These are phyloP conservation scores for Porites divaricata DNA, from an alignment of 92 coral and sea anemone genomes.

Conservation along the genomic window DNA sequence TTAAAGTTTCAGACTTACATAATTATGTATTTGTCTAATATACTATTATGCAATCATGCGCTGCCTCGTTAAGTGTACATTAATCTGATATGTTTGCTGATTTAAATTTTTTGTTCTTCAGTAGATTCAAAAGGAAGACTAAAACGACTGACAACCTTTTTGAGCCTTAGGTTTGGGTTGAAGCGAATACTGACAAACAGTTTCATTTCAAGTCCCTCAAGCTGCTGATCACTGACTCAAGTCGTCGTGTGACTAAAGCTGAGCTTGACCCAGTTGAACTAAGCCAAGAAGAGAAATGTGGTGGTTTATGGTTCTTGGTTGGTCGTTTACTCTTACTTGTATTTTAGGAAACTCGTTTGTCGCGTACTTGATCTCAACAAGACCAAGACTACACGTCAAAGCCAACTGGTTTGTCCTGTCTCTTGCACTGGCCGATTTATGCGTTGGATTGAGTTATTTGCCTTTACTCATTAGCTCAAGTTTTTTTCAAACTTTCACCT, in stretches of 20 bases:
- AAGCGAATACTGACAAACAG: too few species aligned
- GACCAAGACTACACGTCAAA: slow-evolving; percentile 7
- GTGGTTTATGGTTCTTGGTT: slow-evolving; percentile 22
- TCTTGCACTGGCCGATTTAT: slow-evolving; percentile 36
- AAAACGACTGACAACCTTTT: too few species aligned
- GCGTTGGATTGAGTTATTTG: slow-evolving; percentile 26
- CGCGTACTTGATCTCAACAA: slow-evolving; percentile 11
- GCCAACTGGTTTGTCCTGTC: slow-evolving; percentile 38
- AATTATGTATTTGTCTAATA: too few species aligned
- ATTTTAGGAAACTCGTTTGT: slow-evolving; percentile 22
- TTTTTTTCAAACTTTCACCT: slow-evolving; percentile 2
- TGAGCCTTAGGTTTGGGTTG: too few species aligned
- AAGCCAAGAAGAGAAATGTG: not conserved
- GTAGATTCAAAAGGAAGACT: too few species aligned
- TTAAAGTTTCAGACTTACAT: too few species aligned
- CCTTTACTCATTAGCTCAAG: slow-evolving; percentile 17
- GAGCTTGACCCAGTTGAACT: not conserved
- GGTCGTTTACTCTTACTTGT: slow-evolving; percentile 7
- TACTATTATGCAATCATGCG: too few species aligned
- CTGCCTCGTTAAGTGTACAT: too few species aligned
- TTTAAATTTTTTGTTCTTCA: too few species aligned
- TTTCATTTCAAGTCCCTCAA: too few species aligned
- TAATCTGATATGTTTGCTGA: too few species aligned
- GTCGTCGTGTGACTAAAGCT: not conserved
- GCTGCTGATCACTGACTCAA: not conserved